Conservation (phyloP, 2,888 invertebrate genomes). For the Scrobipalpa costella region DNA sequence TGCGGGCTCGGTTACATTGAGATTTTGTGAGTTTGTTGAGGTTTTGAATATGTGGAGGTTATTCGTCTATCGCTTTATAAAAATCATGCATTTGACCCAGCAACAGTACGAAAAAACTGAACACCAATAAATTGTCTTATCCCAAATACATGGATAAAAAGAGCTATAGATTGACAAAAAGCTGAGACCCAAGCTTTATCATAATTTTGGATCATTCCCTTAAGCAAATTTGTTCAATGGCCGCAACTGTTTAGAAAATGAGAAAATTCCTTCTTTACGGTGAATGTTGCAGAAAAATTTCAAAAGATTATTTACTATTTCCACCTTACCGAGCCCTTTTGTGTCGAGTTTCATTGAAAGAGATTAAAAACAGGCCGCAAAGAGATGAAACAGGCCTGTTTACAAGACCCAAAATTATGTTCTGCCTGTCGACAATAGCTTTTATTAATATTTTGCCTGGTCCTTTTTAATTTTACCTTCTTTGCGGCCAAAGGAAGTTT, state of each 20-base stretch:
- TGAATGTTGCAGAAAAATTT: neutral
- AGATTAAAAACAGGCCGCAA: constrained; percentile 20
- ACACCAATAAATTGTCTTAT: too few relatives aligned
- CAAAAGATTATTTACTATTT: constrained; percentile 22
- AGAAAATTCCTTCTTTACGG: neutral
- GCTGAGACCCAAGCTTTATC: too few relatives aligned
- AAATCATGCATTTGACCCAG: too few relatives aligned
- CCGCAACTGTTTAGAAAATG: neutral
- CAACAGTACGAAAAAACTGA: too few relatives aligned
- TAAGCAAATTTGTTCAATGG: neutral
- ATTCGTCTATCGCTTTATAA: too few relatives aligned
- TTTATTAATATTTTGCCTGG: constrained; percentile 41
- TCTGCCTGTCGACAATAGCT: constrained; percentile 33
- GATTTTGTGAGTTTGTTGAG: neutral
- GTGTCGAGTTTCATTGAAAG: constrained; percentile 16
- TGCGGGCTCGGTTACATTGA: neutral
- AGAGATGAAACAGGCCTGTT: constrained; percentile 34
- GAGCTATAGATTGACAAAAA: too few relatives aligned
- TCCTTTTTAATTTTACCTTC: constrained; percentile 31
- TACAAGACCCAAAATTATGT: constrained; percentile 39
- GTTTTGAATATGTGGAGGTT: neutral
- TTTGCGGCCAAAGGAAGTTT: constrained; percentile 6
- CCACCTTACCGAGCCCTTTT: constrained; percentile 9
- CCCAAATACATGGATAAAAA: too few relatives aligned
- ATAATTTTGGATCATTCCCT: too few relatives aligned